Percentiles rank a stretch among this genome's conserved stretches.
Conservation (phyloP, 1,140 invertebrate species). For the Heliconius hewitsoni region DNA sequence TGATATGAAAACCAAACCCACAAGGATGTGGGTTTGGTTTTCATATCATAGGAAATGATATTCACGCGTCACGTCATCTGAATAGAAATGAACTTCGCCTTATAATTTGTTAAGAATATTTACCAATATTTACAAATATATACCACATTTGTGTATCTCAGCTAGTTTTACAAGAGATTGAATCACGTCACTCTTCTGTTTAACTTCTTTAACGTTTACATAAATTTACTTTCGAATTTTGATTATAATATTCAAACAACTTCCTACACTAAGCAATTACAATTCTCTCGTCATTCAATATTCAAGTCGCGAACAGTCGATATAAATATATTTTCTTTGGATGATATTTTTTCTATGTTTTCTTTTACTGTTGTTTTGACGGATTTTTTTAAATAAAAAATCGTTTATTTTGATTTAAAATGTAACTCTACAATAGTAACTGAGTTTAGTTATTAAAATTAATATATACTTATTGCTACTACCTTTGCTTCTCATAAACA, state of each 20-base stretch:
- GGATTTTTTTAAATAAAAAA: background rate
- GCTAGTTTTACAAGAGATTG: slow-evolving; percentile 9
- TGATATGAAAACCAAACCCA: too few relatives aligned
- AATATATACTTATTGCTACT: background rate
- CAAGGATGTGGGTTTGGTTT: too few relatives aligned
- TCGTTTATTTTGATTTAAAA: background rate
- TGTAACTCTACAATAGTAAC: background rate
- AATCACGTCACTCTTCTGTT: slow-evolving; percentile 7
- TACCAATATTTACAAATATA: background rate
- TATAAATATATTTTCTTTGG: background rate
- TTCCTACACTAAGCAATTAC: slow-evolving; percentile 11
- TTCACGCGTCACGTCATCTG: too few relatives aligned
- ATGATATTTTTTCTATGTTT: too few relatives aligned
- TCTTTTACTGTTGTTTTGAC: background rate
- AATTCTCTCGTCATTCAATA: background rate
- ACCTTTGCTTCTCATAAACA: background rate
- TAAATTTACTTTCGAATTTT: slow-evolving; percentile 17
- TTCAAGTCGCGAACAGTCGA: background rate
- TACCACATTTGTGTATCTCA: background rate
- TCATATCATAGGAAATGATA: too few relatives aligned
- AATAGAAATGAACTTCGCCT: too few relatives aligned
- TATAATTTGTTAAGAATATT: background rate
- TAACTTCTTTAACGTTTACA: background rate
- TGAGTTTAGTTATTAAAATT: background rate
- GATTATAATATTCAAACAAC: slow-evolving; percentile 9